These are phyloP conservation scores for Tethya wilhelma DNA, from an alignment of 37 sponge, comb jelly and placozoan genomes.

Conservation along the genomic window DNA sequence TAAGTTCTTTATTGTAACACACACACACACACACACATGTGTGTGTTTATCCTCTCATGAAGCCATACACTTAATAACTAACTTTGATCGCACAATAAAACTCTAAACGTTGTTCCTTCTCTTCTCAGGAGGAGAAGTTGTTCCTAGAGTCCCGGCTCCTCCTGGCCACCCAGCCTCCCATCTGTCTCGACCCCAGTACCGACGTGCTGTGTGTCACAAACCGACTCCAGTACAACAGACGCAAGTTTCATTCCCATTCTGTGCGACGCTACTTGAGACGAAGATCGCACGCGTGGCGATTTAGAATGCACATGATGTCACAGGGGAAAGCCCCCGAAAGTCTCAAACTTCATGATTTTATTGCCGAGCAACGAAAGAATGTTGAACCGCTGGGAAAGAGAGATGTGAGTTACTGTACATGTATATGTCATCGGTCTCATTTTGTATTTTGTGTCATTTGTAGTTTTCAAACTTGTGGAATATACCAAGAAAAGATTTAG, in stretches of 20 bases:
- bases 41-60: neutral
- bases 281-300: conserved; percentile 28
- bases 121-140: conserved; percentile 54
- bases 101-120: neutral
- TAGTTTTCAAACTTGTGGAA: conserved; percentile 20
- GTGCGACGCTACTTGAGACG: conserved; percentile 19
- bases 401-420: neutral
- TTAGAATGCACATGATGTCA: conserved; percentile 1
- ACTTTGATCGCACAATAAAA: neutral
- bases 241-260: conserved; percentile 52
- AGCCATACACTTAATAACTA: neutral
- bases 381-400: neutral
- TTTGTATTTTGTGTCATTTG: neutral
- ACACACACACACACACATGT: no score
- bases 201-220: conserved; percentile 75
- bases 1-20: conserved; percentile 27
- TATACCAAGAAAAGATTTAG: no score
- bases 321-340: conserved; percentile 12
- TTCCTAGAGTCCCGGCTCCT: conserved; percentile 56
- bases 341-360: conserved; percentile 26
- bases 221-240: conserved; percentile 68
- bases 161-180: conserved; percentile 64
- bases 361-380: neutral
- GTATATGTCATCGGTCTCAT: neutral
- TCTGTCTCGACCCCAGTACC: conserved; percentile 74